Evolutionary conservation across 2,888 invertebrate genomes (phyloP).

Genomic region (Melikaiella ostensackeni): DNA sequence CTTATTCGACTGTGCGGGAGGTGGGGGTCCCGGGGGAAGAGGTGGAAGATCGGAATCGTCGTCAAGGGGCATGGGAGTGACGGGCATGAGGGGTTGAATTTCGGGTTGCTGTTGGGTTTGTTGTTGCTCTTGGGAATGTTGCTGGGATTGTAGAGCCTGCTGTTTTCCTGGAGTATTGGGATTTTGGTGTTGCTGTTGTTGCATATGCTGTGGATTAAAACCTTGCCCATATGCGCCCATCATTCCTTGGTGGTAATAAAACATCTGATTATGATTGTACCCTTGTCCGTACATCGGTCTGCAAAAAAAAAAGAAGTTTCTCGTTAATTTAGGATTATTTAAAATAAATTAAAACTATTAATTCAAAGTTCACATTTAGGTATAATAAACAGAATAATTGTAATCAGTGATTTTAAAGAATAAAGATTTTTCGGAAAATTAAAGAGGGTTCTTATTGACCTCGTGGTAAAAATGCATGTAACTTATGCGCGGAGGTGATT

Average conservation of each 20-base stretch:
- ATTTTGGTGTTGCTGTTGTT: constrained; percentile 59
- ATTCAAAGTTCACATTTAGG: background rate
- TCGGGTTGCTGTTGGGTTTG: constrained; percentile 67
- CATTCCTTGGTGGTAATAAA: constrained; percentile 72
- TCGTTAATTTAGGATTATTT: background rate
- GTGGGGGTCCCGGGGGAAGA: constrained; percentile 81
- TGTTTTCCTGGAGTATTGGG: constrained; percentile 58
- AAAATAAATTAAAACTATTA: background rate
- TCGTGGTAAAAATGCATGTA: background rate
- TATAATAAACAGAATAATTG: no score
- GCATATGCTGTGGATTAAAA: constrained; percentile 70
- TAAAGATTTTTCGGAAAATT: background rate
- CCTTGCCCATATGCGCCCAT: constrained; percentile 71
- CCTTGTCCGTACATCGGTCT: constrained; percentile 73
- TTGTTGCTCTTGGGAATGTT: constrained; percentile 63
- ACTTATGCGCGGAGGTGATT: background rate
- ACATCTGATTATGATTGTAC: constrained; percentile 72
- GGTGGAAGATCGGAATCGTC: constrained; percentile 79
- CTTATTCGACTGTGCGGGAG: constrained; percentile 69
- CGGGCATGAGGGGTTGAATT: constrained; percentile 74
- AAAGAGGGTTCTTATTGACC: background rate
- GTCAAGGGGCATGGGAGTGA: constrained; percentile 78
- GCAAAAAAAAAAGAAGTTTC: constrained; percentile 44
- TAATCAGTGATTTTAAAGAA: no score
- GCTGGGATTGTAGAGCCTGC: constrained; percentile 61